Evolutionary conservation across 1,140 invertebrate species (phyloP).

Genomic region (Coenobita brevimanus): DNA sequence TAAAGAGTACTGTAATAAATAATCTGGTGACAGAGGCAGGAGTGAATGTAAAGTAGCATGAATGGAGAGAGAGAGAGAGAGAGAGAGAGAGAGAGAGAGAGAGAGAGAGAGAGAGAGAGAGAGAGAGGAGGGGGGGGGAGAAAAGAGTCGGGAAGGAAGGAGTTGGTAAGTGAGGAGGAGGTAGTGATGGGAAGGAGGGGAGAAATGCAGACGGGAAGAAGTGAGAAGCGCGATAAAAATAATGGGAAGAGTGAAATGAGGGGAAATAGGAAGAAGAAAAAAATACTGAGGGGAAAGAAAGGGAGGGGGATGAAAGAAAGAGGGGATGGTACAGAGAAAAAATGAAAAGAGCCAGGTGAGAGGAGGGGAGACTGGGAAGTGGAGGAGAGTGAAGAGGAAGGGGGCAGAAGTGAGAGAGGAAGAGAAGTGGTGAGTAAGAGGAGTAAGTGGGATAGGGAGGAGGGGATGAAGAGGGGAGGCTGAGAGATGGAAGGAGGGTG

Average conservation of each 20-base stretch:
- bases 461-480: neutral
- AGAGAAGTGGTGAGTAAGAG: neutral
- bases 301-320: neutral
- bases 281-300: neutral
- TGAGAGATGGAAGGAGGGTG: neutral
- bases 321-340: neutral
- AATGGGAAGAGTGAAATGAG: neutral
- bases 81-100: conserved; percentile 36
- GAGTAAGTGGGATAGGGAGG: neutral
- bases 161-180: neutral
- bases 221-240: neutral
- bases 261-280: neutral
- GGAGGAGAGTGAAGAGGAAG: neutral
- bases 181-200: neutral
- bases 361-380: neutral
- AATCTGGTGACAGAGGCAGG: neutral
- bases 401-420: neutral
- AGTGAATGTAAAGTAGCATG: neutral
- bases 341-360: neutral
- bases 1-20: neutral
- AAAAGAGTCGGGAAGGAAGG: neutral
- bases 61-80: neutral
- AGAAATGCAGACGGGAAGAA: neutral
- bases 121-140: neutral
- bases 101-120: neutral